Percentiles rank a stretch among this genome's conserved stretches.
Evolutionary conservation across 2,888 invertebrate species (phyloP).

Genomic region (Rhimphoctona megacephalus): DNA sequence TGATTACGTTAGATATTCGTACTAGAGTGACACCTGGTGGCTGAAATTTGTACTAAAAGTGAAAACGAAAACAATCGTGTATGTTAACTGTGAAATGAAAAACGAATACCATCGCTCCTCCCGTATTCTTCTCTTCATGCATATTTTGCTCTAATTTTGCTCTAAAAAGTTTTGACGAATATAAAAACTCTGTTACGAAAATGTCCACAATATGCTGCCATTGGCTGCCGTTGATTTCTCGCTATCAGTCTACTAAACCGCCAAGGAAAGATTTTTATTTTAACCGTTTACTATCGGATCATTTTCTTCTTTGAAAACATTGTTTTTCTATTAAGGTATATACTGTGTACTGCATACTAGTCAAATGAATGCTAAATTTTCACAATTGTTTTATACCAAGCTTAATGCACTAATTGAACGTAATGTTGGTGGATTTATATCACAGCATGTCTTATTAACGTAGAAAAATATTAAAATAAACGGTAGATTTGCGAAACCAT

Average conservation of each 20-base stretch:
- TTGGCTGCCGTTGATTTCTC: not conserved
- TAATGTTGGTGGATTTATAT: no score
- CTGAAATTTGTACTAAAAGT: constrained; percentile 16
- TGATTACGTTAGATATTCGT: not conserved
- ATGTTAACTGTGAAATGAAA: not conserved
- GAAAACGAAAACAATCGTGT: not conserved
- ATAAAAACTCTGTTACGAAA: not conserved
- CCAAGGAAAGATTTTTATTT: not conserved
- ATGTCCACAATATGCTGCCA: constrained; percentile 1
- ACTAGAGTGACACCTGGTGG: constrained; percentile 10
- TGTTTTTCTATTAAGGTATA: constrained; percentile 6
- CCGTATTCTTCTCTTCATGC: not conserved
- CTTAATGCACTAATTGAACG: no score
- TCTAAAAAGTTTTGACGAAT: not conserved
- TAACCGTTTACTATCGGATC: not conserved
- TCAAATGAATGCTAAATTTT: no score
- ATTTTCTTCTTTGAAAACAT: not conserved
- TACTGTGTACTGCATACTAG: no score
- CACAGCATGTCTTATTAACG: no score
- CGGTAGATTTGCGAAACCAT: no score
- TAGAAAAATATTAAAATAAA: no score
- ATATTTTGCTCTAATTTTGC: not conserved
- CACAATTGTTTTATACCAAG: no score
- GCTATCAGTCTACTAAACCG: not conserved
- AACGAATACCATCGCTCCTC: not conserved